Percentiles rank a stretch among this genome's conserved stretches.
phyloP scores from a whole-genome alignment of 2,113 vertebrate genomes.

The Tonatia bakeri region DNA sequence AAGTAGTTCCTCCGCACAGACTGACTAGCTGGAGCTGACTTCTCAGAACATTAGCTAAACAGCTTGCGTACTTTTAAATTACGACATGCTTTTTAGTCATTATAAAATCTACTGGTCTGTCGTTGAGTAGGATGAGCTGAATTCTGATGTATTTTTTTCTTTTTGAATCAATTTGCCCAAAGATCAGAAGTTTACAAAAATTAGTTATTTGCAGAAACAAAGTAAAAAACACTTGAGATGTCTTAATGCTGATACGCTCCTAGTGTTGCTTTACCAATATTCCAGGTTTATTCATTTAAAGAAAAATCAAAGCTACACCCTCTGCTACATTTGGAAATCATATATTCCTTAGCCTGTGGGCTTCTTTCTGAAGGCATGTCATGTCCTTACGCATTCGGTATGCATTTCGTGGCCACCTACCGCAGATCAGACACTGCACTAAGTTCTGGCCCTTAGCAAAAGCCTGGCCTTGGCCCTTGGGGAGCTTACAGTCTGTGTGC shows the following conservation, averaged over 20 bases:
- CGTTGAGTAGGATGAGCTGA: background rate
- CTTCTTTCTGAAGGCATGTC: background rate
- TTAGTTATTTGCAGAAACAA: background rate
- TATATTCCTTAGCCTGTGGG: background rate
- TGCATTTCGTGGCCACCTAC: background rate
- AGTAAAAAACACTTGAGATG: background rate
- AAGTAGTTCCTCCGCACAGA: constrained; percentile 70
- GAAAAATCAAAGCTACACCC: background rate
- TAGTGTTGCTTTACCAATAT: background rate
- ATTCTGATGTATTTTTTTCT: constrained; percentile 6
- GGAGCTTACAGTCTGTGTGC: background rate
- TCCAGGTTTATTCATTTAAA: background rate
- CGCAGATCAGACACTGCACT: background rate
- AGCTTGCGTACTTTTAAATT: background rate
- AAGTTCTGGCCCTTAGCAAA: background rate
- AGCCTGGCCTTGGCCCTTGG: background rate
- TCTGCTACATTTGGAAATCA: background rate
- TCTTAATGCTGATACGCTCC: background rate
- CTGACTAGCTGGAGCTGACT: background rate
- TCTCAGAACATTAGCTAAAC: background rate
- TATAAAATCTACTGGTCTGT: background rate
- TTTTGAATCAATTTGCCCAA: background rate
- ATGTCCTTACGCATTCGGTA: background rate
- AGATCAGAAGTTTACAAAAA: background rate
- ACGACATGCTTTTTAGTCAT: background rate